Evolutionary conservation across 1,140 invertebrate genomes (phyloP).

Genomic region (Nebria ingens): DNA sequence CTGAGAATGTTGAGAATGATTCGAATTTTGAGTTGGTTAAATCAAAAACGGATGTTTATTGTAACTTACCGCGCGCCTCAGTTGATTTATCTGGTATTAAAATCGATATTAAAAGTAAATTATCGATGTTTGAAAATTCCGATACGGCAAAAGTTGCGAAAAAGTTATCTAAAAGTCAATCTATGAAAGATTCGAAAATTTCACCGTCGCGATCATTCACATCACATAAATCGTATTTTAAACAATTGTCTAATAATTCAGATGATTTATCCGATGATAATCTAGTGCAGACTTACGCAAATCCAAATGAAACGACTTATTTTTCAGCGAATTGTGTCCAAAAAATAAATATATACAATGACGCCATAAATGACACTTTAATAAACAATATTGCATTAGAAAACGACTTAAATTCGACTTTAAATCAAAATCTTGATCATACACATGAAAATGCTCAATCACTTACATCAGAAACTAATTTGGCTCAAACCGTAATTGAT

Average conservation of each 20-base stretch:
- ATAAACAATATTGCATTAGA: too few relatives aligned
- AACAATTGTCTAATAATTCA: not conserved
- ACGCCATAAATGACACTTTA: too few relatives aligned
- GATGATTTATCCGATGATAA: conserved; percentile 4
- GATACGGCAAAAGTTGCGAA: not conserved
- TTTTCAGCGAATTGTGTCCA: not conserved
- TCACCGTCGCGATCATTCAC: not conserved
- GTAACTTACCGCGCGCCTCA: conserved; percentile 22
- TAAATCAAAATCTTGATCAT: too few relatives aligned
- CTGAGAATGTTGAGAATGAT: conserved; percentile 11
- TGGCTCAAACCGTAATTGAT: too few relatives aligned
- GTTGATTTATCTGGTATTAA: conserved; percentile 30
- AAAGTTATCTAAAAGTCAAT: not conserved
- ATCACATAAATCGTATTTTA: not conserved
- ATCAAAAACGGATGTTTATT: conserved; percentile 31
- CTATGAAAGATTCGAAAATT: not conserved
- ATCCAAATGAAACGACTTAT: not conserved
- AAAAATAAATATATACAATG: not conserved
- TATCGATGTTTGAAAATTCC: not conserved
- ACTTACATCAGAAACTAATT: too few relatives aligned
- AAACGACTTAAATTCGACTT: too few relatives aligned
- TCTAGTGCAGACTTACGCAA: not conserved
- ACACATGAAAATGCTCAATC: too few relatives aligned
- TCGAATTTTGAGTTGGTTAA: conserved; percentile 20
- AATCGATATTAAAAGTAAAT: conserved; percentile 25